Percentiles rank a stretch among this genome's conserved stretches.
These are phyloP conservation scores for Dusona sp. DNA, from an alignment of 2,888 invertebrate species.

Conservation along the genomic window DNA sequence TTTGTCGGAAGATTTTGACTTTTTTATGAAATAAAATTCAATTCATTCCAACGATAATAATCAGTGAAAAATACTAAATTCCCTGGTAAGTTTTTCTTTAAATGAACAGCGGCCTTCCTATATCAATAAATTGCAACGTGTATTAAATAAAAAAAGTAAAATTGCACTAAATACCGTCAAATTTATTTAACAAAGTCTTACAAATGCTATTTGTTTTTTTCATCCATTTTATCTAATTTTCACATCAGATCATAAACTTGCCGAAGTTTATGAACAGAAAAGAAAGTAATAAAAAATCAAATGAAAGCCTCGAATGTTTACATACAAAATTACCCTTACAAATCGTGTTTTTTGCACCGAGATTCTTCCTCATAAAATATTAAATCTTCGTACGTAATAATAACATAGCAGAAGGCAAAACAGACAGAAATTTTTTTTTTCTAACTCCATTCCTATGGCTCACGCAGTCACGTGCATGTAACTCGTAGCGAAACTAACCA, in stretches of 20 bases:
- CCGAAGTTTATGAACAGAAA: neutral
- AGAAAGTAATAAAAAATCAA: neutral
- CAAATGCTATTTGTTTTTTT: neutral
- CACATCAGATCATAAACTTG: neutral
- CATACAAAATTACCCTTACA: neutral
- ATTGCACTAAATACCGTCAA: neutral
- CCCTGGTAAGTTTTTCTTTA: neutral
- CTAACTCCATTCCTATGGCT: conserved; percentile 24
- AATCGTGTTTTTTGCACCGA: neutral
- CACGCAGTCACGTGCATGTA: conserved; percentile 18
- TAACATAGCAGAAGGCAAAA: neutral
- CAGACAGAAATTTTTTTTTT: neutral
- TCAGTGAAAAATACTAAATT: neutral
- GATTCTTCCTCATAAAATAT: conserved; percentile 6
- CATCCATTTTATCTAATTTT: neutral
- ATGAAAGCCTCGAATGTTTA: neutral
- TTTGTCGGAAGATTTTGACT: neutral
- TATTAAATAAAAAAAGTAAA: neutral
- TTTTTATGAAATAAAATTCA: neutral
- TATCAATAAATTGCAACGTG: neutral
- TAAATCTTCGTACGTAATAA: conserved; percentile 22
- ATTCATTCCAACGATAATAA: neutral
- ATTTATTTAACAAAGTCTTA: neutral
- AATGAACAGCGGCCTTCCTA: neutral
- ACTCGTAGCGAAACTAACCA: conserved; percentile 60